Base-by-base conservation (phyloP, 2,888 invertebrate genomes). In the Agonopterix arenella region DNA sequence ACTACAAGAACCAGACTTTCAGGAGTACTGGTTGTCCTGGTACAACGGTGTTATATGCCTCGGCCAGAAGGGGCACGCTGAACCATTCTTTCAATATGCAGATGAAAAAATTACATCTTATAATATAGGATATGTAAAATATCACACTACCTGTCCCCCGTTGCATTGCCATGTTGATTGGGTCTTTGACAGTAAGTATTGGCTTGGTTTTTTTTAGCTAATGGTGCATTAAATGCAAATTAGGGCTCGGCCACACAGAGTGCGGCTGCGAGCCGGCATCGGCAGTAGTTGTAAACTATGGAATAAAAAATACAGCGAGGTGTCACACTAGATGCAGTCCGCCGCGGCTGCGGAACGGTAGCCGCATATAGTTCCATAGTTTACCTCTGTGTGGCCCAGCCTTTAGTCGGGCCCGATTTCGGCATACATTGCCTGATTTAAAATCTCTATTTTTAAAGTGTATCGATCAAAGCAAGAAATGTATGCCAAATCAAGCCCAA, bases 111-210 rank as follows among this genome's bases (percentile, higher is more conserved):
- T 28, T 5, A 11, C 9, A n/a, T 5, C 46, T 8, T 36, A 47
- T n/a, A 48, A 52, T 41, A 56, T 50, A 47, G 56, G 54, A 48
- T 74, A 67, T 64, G 50, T 77, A 9, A 73, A 70, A 38, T 76
- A 76, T 54, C 50, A 54, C 52, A 57, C 59, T 1, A 52, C 52
- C 36, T 52, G 59, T 44, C 44, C 45, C 8, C 52, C 49, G 18
- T 40, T 52, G 47, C 55, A 28, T 28, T 28, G 7, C 7, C 7
- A 59, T 38, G 62, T 68, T 9, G 57, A 68, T 38, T 74, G 73
- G 79, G 70, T 55, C 51, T 62, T 76, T 66, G 72, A 73, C 64
- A 65, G 84, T 83, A 57, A 66, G 76, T 73, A 37, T 50, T 40
- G 10, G 40, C 2, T n/a, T 40, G 10, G 40, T 7, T n/a, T 40